phyloP scores from a whole-genome alignment of 2,888 invertebrate genomes.

The Thecocarcelia acutangulata region DNA sequence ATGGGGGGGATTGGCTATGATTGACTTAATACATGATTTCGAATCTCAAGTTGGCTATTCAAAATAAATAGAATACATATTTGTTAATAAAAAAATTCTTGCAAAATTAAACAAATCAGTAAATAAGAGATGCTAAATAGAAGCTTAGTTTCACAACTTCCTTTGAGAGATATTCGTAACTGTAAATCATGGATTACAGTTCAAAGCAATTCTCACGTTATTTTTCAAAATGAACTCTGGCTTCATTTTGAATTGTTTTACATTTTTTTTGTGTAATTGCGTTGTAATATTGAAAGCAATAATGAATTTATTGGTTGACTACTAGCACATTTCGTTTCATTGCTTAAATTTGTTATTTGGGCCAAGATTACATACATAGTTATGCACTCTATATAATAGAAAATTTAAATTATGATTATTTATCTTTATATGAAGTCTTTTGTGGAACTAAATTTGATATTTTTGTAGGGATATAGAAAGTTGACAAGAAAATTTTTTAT shows the following conservation, averaged over 20 bases:
- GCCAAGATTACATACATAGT: too few species aligned
- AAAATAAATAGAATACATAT: constrained; percentile 18
- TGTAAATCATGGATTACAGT: not conserved
- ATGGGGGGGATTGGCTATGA: constrained; percentile 2
- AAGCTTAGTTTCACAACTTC: constrained; percentile 27
- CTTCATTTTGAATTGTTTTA: constrained; percentile 3
- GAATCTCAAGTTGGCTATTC: constrained; percentile 5
- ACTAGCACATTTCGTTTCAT: too few species aligned
- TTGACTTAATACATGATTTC: constrained; percentile 4
- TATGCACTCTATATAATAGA: too few species aligned
- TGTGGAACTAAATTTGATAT: too few species aligned
- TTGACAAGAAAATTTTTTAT: too few species aligned
- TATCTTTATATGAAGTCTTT: too few species aligned
- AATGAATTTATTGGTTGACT: too few species aligned
- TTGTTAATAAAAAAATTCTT: constrained; percentile 7
- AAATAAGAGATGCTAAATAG: not conserved
- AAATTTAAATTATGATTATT: too few species aligned
- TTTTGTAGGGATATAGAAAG: too few species aligned
- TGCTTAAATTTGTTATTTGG: too few species aligned
- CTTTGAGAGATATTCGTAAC: constrained; percentile 2
- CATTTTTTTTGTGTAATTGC: not conserved
- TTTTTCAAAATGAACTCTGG: constrained; percentile 10
- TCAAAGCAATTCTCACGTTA: constrained; percentile 2
- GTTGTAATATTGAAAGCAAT: too few species aligned
- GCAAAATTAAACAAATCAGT: not conserved